Conservation (phyloP, 2,113 vertebrate species). For the Excalfactoria chinensis region DNA sequence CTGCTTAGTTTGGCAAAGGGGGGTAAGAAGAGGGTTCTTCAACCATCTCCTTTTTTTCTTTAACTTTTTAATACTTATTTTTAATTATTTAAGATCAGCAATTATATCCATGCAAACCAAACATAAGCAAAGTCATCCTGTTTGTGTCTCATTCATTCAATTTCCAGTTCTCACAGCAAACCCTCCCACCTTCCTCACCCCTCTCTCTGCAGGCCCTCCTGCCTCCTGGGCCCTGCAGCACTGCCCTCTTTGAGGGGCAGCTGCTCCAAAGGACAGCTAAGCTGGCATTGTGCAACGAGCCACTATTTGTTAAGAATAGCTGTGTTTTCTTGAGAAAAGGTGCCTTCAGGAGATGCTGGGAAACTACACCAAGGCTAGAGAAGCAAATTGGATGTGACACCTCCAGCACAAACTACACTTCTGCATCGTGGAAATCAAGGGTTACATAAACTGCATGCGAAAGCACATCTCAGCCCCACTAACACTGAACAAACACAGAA, state of each 20-base stretch:
- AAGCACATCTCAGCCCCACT: background rate
- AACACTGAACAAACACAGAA: rapidly evolving
- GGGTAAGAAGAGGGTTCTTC: no score
- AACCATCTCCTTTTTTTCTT: no score
- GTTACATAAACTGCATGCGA: background rate
- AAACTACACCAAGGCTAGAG: background rate
- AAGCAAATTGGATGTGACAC: background rate
- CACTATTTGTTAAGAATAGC: background rate
- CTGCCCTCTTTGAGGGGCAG: background rate
- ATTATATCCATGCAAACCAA: background rate
- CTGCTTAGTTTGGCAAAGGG: background rate
- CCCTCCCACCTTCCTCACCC: rapidly evolving
- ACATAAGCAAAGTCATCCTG: background rate
- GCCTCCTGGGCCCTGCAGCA: background rate
- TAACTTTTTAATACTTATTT: background rate
- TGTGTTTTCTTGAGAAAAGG: background rate
- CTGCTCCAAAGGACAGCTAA: background rate
- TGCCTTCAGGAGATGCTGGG: background rate
- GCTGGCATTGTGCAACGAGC: background rate
- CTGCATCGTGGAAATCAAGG: background rate
- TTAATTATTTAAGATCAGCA: background rate
- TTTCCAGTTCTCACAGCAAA: background rate
- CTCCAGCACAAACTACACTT: background rate
- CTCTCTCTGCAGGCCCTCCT: background rate
- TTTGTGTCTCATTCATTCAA: background rate